A percentile compares a stretch with the other conserved stretches of the same genome.
phyloP scores from a whole-genome alignment of 2,113 vertebrate genomes.

The Eurystomus gularis region DNA sequence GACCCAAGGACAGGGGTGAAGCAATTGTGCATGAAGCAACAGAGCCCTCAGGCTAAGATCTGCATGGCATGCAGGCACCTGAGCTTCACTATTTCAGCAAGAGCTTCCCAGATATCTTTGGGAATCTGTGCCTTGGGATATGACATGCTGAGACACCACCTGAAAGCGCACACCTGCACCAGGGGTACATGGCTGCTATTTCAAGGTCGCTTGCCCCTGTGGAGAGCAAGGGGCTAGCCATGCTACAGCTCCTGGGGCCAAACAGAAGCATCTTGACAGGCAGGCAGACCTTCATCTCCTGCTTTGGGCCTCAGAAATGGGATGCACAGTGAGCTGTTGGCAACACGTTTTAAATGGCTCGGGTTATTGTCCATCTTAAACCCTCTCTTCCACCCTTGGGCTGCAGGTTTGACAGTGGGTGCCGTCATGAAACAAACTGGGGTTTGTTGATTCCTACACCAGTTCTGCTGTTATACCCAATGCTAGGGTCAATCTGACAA shows the following conservation, averaged over 20 bases:
- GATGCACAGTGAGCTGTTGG: neutral
- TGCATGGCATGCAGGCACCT: neutral
- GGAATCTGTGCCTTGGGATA: neutral
- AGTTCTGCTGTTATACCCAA: neutral
- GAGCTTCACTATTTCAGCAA: neutral
- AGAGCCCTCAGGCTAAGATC: neutral
- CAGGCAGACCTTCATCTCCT: neutral
- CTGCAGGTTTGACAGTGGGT: neutral
- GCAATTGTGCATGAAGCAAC: neutral
- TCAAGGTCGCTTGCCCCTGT: neutral
- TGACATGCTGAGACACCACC: neutral
- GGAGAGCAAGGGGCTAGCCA: neutral
- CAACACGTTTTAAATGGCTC: neutral
- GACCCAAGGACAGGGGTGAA: neutral
- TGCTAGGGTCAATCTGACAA: neutral
- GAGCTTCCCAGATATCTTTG: neutral
- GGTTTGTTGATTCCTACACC: neutral
- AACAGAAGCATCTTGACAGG: neutral
- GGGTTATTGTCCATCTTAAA: neutral
- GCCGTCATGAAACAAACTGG: neutral
- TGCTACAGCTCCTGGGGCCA: neutral
- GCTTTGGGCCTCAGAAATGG: neutral
- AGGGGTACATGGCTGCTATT: accelerated
- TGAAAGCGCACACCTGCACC: accelerated
- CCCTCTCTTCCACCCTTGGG: neutral